phyloP scores from a whole-genome alignment of 2,888 invertebrate genomes.

The Pardosa pseudoannulata region DNA sequence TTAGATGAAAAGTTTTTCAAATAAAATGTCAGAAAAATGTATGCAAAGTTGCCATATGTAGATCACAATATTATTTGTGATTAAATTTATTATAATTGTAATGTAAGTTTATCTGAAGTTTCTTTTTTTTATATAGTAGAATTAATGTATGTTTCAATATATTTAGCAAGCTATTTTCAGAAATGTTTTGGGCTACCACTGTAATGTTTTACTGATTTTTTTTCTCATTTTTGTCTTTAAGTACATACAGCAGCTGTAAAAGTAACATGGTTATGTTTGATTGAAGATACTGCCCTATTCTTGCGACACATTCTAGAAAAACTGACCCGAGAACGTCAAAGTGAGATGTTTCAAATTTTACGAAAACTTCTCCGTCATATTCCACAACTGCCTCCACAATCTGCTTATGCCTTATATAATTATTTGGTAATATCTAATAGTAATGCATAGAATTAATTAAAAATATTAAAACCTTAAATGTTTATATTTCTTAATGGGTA shows the following conservation, averaged over 20 bases:
- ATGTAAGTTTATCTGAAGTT: too few relatives aligned
- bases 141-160: too few relatives aligned
- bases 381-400: constrained; percentile 83
- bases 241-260: constrained; percentile 98
- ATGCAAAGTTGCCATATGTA: too few relatives aligned
- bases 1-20: too few relatives aligned
- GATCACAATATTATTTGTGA: too few relatives aligned
- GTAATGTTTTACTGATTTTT: too few relatives aligned
- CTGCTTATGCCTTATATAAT: constrained; percentile 98
- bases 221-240: too few relatives aligned
- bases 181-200: too few relatives aligned
- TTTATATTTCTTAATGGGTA: not conserved
- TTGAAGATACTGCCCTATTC: constrained; percentile 97
- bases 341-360: constrained; percentile 93
- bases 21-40: too few relatives aligned
- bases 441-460: not conserved
- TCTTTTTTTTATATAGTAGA: too few relatives aligned
- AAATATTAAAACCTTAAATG: not conserved
- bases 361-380: constrained; percentile 88
- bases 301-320: constrained; percentile 96
- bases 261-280: constrained; percentile 98
- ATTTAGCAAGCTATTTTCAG: too few relatives aligned
- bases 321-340: constrained; percentile 93
- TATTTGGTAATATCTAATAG: constrained; percentile 84
- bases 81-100: too few relatives aligned